These are phyloP conservation scores for Patella depressa DNA, from an alignment of 2,888 invertebrate species.

Conservation along the genomic window DNA sequence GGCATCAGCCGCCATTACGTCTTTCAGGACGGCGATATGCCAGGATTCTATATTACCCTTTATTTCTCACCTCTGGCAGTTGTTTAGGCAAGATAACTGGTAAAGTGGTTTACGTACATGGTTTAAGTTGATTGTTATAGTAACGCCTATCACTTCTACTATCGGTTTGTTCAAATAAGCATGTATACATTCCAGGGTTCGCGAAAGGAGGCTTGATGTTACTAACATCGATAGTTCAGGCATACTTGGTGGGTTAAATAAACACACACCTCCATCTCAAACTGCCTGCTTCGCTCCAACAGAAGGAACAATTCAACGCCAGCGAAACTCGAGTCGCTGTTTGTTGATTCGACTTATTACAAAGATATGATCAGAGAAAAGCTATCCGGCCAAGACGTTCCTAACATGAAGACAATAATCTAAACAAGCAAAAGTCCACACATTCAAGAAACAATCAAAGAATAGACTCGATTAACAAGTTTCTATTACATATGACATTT, in stretches of 20 bases:
- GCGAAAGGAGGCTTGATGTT: slow-evolving; percentile 14
- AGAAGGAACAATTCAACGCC: slow-evolving; percentile 19
- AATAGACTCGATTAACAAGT: too few relatives aligned
- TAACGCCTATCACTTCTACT: slow-evolving; percentile 19
- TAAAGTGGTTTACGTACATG: slow-evolving; percentile 21
- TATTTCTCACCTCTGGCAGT: not conserved
- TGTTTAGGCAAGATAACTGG: slow-evolving; percentile 14
- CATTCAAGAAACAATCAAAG: too few relatives aligned
- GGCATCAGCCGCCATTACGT: too few relatives aligned
- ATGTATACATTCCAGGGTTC: slow-evolving; percentile 22
- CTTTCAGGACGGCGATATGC: too few relatives aligned
- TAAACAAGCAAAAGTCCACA: too few relatives aligned
- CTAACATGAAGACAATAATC: too few relatives aligned
- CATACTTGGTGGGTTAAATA: slow-evolving; percentile 24
- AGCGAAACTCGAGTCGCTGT: slow-evolving; percentile 21
- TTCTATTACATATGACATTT: too few relatives aligned
- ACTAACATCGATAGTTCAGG: slow-evolving; percentile 9
- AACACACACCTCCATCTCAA: slow-evolving; percentile 13
- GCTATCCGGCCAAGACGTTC: too few relatives aligned
- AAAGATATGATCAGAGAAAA: slow-evolving; percentile 20
- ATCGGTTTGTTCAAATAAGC: slow-evolving; percentile 30
- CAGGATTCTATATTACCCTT: too few relatives aligned
- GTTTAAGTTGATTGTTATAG: slow-evolving; percentile 11
- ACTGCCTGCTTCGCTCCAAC: slow-evolving; percentile 5
- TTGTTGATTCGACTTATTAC: slow-evolving; percentile 27